Conservation (phyloP, 2,797 vertebrate species). For the Astyanax mexicanus region DNA sequence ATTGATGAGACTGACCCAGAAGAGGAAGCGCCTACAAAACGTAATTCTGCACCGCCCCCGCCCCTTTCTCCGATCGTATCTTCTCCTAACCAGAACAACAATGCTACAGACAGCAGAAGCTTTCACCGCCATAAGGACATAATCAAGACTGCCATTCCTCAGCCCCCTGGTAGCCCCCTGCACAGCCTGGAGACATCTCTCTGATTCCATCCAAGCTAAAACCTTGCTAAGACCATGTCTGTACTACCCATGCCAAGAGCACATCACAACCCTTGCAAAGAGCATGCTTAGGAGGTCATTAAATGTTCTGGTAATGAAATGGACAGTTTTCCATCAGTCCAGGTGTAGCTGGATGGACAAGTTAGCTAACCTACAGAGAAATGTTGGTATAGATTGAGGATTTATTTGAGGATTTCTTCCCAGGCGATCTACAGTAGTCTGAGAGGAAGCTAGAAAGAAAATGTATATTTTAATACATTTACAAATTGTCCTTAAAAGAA, state of each 20-base stretch:
- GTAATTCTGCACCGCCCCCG: slow-evolving; percentile 78
- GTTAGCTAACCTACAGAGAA: background rate
- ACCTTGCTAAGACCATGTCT: slow-evolving; percentile 9
- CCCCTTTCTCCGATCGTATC: slow-evolving; percentile 69
- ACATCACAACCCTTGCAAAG: background rate
- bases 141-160: slow-evolving; percentile 87
- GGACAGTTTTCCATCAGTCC: background rate
- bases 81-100: slow-evolving; percentile 93
- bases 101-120: slow-evolving; percentile 85
- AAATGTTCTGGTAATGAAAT: slow-evolving; percentile 2
- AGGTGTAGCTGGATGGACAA: slow-evolving; percentile 11
- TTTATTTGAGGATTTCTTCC: slow-evolving; percentile 1
- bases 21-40: slow-evolving; percentile 89
- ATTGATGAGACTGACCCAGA: slow-evolving; percentile 94
- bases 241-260: slow-evolving; percentile 3
- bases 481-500: slow-evolving; percentile 8
- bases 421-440: background rate
- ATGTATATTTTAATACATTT: background rate
- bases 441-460: background rate
- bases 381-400: slow-evolving; percentile 4
- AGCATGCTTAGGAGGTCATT: background rate
- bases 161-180: slow-evolving; percentile 94
- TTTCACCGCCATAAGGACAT: slow-evolving; percentile 88
- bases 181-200: slow-evolving; percentile 99
- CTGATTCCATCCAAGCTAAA: slow-evolving; percentile 64